phyloP scores from a whole-genome alignment of 2,888 invertebrate genomes.

The Encarsia formosa region DNA sequence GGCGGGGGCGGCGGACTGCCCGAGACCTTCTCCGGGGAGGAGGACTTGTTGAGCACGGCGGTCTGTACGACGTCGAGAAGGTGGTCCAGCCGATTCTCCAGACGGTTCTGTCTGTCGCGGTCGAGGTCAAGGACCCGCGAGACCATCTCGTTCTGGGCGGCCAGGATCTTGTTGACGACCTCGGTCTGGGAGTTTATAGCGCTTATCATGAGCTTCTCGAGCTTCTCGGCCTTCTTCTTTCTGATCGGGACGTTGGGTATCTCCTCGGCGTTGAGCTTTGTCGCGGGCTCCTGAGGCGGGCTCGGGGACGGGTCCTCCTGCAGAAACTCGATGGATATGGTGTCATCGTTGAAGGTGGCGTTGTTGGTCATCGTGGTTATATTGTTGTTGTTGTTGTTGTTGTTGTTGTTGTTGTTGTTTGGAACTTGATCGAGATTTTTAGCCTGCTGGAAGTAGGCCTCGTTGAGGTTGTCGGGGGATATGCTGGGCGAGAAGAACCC shows the following conservation, averaged over 20 bases:
- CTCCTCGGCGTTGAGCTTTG: slow-evolving; percentile 40
- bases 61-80: slow-evolving; percentile 46
- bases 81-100: slow-evolving; percentile 47
- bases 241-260: slow-evolving; percentile 43
- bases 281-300: slow-evolving; percentile 34
- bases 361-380: slow-evolving; percentile 45
- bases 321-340: slow-evolving; percentile 44
- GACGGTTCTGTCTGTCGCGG: slow-evolving; percentile 45
- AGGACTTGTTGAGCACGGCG: slow-evolving; percentile 40
- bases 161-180: slow-evolving; percentile 48
- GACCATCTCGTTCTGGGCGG: slow-evolving; percentile 48
- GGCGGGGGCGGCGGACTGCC: slow-evolving; percentile 24
- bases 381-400: slow-evolving; percentile 35
- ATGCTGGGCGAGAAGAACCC: slow-evolving; percentile 38
- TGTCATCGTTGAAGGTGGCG: slow-evolving; percentile 48
- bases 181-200: slow-evolving; percentile 49
- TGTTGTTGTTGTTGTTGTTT: slow-evolving; percentile 29
- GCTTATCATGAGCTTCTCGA: slow-evolving; percentile 46
- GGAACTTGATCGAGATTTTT: slow-evolving; percentile 32
- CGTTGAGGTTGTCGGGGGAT: slow-evolving; percentile 45
- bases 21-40: slow-evolving; percentile 30
- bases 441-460: slow-evolving; percentile 42
- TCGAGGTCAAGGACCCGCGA: slow-evolving; percentile 45
- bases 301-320: slow-evolving; percentile 42
- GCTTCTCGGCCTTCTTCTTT: slow-evolving; percentile 46